phyloP scores from a whole-genome alignment of 2,888 invertebrate genomes.

The Acrocyrtus sp. region DNA sequence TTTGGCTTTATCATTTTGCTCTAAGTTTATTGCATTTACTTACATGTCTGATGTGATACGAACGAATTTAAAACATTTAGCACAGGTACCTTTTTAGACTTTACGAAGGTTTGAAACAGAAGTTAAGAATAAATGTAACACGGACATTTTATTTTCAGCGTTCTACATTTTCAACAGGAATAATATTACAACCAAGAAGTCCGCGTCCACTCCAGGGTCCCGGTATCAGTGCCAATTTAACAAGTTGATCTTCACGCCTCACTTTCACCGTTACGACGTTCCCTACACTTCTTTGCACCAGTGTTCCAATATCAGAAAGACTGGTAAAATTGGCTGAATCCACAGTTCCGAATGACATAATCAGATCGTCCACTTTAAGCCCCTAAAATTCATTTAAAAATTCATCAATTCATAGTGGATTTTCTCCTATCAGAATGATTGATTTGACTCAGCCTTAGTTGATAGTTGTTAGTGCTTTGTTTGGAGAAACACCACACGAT shows the following conservation, averaged over 20 bases:
- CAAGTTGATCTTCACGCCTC: conserved; percentile 68
- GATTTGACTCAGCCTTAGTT: too few species aligned
- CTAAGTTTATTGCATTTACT: too few species aligned
- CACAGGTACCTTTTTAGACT: too few species aligned
- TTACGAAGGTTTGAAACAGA: too few species aligned
- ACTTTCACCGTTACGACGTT: conserved; percentile 64
- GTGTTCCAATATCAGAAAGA: conserved; percentile 75
- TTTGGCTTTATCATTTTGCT: too few species aligned
- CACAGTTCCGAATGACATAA: conserved; percentile 82
- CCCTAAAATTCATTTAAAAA: conserved; percentile 70
- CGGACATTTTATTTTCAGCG: conserved; percentile 61
- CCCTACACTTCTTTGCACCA: conserved; percentile 71
- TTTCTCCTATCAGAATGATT: neutral
- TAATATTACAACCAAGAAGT: conserved; percentile 78
- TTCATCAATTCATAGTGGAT: neutral
- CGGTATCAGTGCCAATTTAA: conserved; percentile 75
- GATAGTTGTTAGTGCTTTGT: too few species aligned
- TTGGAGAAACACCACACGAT: too few species aligned
- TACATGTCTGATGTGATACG: too few species aligned
- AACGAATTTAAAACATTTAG: too few species aligned
- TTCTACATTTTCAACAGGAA: conserved; percentile 67
- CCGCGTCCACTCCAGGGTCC: conserved; percentile 82
- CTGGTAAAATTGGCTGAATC: conserved; percentile 77
- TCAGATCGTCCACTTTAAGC: conserved; percentile 75
- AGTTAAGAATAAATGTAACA: too few species aligned